Evolutionary conservation across 2,888 invertebrate species (phyloP).

Genomic region (Strigamia maritima): DNA sequence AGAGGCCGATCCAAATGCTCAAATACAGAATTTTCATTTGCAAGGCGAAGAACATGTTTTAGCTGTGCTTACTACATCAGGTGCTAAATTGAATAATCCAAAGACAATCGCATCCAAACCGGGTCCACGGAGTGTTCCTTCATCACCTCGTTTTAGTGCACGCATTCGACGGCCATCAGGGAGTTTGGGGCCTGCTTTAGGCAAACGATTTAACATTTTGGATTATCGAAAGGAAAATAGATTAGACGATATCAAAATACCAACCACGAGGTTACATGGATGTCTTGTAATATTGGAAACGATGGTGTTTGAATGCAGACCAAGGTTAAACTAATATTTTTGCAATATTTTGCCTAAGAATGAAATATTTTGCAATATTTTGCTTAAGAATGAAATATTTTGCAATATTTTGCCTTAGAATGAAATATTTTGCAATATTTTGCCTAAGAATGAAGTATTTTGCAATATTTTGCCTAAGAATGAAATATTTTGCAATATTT

Average conservation of each 20-base stretch:
- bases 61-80: constrained; percentile 56
- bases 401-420: no score
- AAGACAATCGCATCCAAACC: background rate
- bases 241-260: constrained; percentile 45
- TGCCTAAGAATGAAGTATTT: no score
- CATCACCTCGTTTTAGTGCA: constrained; percentile 22
- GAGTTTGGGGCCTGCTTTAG: constrained; percentile 46
- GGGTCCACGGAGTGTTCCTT: constrained; percentile 8
- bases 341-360: no score
- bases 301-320: constrained; percentile 61
- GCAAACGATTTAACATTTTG: constrained; percentile 37
- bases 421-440: no score
- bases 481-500: no score
- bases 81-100: constrained; percentile 44
- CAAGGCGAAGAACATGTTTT: constrained; percentile 57
- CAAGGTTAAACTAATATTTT: no score
- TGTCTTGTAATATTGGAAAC: constrained; percentile 62
- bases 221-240: background rate
- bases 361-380: no score
- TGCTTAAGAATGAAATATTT: no score
- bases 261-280: constrained; percentile 49
- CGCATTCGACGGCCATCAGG: constrained; percentile 28
- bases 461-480: no score
- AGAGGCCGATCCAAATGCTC: constrained; percentile 59
- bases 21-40: constrained; percentile 60